These are phyloP conservation scores for Xenopus petersii DNA, from an alignment of 2,797 vertebrate genomes.

Conservation along the genomic window DNA sequence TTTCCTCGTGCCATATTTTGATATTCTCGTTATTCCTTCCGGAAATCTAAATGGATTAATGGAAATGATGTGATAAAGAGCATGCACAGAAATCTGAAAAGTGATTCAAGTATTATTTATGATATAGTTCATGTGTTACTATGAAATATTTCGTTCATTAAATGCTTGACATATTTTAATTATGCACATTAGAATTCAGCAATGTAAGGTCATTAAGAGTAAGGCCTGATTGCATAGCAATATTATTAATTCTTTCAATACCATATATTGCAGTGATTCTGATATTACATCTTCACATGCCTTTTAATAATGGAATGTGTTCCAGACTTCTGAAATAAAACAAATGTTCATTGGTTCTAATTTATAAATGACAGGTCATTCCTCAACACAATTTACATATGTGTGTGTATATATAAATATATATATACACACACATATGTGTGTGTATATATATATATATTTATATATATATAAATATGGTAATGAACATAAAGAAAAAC, in stretches of 20 bases:
- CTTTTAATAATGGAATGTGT: constrained; percentile 19
- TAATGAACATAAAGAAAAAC: too few relatives aligned
- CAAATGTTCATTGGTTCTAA: too few relatives aligned
- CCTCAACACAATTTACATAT: too few relatives aligned
- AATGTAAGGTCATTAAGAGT: constrained; percentile 35
- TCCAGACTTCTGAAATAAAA: too few relatives aligned
- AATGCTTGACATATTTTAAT: constrained; percentile 40
- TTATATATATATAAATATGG: too few relatives aligned
- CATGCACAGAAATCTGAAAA: neutral
- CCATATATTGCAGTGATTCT: constrained; percentile 35
- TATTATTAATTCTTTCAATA: constrained; percentile 44
- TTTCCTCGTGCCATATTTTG: too few relatives aligned
- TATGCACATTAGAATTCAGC: constrained; percentile 41
- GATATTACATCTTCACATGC: constrained; percentile 24
- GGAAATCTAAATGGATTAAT: constrained; percentile 28
- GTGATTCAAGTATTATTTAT: constrained; percentile 36
- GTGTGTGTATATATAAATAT: too few relatives aligned
- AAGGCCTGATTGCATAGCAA: constrained; percentile 34
- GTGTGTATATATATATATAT: too few relatives aligned
- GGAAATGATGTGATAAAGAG: neutral
- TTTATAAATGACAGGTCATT: too few relatives aligned
- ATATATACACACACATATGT: too few relatives aligned
- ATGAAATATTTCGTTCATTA: constrained; percentile 47
- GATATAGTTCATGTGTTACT: constrained; percentile 22
- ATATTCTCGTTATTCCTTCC: too few relatives aligned